These are phyloP conservation scores for Uloborus diversus DNA, from an alignment of 1,140 invertebrate species.

Conservation along the genomic window DNA sequence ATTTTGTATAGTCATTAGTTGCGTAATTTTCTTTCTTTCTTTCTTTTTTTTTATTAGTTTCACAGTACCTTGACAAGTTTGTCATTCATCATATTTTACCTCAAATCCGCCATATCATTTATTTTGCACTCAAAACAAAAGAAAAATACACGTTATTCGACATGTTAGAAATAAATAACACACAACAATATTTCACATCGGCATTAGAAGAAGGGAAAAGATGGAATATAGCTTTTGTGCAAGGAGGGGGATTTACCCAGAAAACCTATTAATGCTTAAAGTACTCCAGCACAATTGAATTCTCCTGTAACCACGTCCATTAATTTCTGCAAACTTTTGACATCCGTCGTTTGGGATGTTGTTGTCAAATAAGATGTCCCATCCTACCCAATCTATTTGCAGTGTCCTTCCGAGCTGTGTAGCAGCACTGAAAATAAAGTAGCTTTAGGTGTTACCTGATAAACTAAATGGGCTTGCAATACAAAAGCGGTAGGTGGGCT, in stretches of 20 bases:
- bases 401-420: background rate
- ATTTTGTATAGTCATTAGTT: too few relatives aligned
- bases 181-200: background rate
- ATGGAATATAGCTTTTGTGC: background rate
- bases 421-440: slow-evolving; percentile 15
- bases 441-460: slow-evolving; percentile 47
- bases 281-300: background rate
- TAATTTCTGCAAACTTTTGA: background rate
- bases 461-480: slow-evolving; percentile 23
- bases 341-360: background rate
- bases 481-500: slow-evolving; percentile 22
- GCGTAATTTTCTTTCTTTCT: too few relatives aligned
- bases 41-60: too few relatives aligned
- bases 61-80: too few relatives aligned
- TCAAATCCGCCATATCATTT: too few relatives aligned
- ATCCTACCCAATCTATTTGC: slow-evolving; percentile 14
- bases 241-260: background rate
- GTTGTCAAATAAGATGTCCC: slow-evolving; percentile 33
- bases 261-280: too few relatives aligned
- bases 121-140: too few relatives aligned
- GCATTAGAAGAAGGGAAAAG: background rate
- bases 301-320: background rate
- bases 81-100: too few relatives aligned
- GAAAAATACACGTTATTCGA: too few relatives aligned
- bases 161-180: too few relatives aligned